Base-by-base conservation (phyloP, 2,113 vertebrate species). In the Heliornis fulica region DNA sequence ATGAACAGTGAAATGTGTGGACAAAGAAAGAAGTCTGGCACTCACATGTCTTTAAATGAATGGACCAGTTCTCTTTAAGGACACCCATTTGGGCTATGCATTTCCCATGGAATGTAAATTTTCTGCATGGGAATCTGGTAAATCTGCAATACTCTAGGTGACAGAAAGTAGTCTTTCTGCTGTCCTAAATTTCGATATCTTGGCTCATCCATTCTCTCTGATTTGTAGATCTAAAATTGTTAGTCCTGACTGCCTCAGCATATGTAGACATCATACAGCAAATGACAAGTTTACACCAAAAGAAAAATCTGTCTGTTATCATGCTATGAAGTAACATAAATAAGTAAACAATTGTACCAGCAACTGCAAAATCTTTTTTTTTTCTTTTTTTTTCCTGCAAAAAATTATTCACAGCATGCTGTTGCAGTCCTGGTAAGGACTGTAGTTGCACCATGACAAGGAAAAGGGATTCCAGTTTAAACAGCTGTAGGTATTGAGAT, bases 61-160 rank as follows among this genome's bases (percentile, higher is more conserved):
- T 63, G 51, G 74, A 26, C 3, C 4, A 60, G 59, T 60, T 51
- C 17, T 85, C 29, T 66, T 23, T 53, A 68, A 50, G 29, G 18
- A 40, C 2, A 46, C 1, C 0, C 1, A 25, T 61, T 54, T 84
- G 32, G 20, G 13, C 7, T 51, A 25, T 17, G 11, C 4, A 25
- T 71, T 93, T 81, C 11, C 13, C 7, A 54, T 1, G 0, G 13
- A 84, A 59, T 16, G 7, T 11, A 75, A 38, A 63, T 63, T 46
- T 89, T 78, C 41, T 66, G 29, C 1, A 1, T 31, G 31, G n/a
- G 38, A 83, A 70, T 70, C 14, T 63, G 38, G 5, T 40, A 86
- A 74, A 54, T 54, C 20, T 81, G 15, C 18, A 82, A 23, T 9
- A 64, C 5, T 0, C 1, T 22, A 40, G 7, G 5, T 15, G 41